phyloP scores from a whole-genome alignment of 2,797 vertebrate genomes.

The Smutsia temminckii region DNA sequence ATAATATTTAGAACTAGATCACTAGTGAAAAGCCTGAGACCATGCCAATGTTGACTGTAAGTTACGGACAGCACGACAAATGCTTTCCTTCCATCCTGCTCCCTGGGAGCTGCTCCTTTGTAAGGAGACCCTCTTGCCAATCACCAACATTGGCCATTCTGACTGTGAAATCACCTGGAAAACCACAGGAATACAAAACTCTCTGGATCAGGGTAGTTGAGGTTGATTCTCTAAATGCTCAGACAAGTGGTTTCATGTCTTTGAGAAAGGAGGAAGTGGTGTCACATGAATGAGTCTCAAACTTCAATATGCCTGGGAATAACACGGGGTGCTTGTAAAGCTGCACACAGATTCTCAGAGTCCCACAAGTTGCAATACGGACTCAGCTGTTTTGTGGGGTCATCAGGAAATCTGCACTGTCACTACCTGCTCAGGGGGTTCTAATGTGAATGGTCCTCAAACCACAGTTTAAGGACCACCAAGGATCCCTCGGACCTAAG shows the following conservation, averaged over 20 bases:
- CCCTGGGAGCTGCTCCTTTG: neutral
- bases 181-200: constrained; percentile 6
- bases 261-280: neutral
- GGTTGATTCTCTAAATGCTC: neutral
- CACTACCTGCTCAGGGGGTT: neutral
- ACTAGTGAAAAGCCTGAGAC: neutral
- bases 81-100: neutral
- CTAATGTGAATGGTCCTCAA: neutral
- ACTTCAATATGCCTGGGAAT: neutral
- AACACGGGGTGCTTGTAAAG: neutral
- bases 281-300: neutral
- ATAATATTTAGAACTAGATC: neutral
- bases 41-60: neutral
- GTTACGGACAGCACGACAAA: neutral
- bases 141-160: neutral
- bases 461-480: neutral
- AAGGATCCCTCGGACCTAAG: neutral
- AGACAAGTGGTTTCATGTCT: constrained; percentile 27
- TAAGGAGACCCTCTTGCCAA: neutral
- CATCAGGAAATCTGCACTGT: constrained; percentile 5
- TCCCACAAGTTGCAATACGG: no score
- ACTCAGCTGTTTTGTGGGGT: neutral
- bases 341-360: neutral
- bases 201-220: neutral
- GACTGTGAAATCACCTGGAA: neutral